Conservation (phyloP, 2,797 vertebrate species). For the Nasua narica region DNA sequence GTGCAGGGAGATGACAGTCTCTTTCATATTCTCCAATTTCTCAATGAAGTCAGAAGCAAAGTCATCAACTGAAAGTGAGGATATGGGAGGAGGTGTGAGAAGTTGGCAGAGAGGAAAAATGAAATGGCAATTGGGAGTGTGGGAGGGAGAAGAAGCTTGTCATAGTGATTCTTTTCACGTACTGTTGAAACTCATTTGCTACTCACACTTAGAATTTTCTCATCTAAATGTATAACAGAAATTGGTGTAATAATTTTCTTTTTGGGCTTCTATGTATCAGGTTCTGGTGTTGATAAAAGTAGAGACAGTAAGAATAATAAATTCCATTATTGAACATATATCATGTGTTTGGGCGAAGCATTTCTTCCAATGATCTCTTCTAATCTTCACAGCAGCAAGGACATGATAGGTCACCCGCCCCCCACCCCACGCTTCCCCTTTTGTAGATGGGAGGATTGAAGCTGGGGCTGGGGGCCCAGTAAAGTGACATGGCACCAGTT, state of each 20-base stretch:
- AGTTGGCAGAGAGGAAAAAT: not conserved
- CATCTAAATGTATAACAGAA: not conserved
- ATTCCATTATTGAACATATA: not conserved
- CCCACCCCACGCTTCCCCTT: not conserved
- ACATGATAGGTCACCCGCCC: not conserved
- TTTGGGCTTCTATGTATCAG: not conserved
- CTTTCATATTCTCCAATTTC: not conserved
- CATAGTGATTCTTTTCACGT: not conserved
- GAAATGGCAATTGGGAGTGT: not conserved
- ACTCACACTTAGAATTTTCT: constrained; percentile 7
- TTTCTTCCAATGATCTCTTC: not conserved
- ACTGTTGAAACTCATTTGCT: not conserved
- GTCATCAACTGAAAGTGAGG: not conserved
- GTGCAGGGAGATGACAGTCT: not conserved
- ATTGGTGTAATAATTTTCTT: not conserved
- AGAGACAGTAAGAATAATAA: not conserved
- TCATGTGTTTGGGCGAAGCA: not conserved
- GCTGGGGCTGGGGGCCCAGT: not conserved
- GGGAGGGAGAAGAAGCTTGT: not conserved
- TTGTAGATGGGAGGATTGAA: not conserved
- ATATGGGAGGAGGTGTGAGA: not conserved
- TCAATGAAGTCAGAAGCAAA: not conserved
- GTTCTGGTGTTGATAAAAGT: not conserved
- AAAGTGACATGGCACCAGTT: not conserved
- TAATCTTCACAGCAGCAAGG: not conserved